Conservation (phyloP, 1,140 invertebrate genomes). For the Ips nitidus region DNA sequence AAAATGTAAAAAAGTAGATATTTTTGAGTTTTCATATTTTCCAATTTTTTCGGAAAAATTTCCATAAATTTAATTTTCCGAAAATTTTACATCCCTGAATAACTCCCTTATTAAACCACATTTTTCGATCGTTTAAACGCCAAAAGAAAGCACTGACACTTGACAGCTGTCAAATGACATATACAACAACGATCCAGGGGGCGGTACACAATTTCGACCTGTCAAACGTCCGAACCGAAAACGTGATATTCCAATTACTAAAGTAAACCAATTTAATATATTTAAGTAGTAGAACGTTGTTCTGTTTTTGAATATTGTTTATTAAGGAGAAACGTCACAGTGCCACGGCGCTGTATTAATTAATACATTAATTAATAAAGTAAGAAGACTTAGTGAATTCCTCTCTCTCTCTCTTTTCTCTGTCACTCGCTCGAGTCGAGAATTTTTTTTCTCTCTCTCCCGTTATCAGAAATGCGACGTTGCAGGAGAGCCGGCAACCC, state of each 20-base stretch:
- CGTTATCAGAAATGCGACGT: no score
- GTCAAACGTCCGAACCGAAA: neutral
- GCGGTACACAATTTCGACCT: neutral
- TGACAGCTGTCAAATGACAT: no score
- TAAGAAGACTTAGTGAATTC: constrained; percentile 39
- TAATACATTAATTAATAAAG: constrained; percentile 2
- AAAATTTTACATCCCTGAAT: no score
- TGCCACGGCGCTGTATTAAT: no score
- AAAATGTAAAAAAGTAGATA: no score
- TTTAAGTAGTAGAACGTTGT: constrained; percentile 48
- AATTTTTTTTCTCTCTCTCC: constrained; percentile 3
- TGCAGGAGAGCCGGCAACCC: no score
- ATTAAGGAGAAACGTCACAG: constrained; percentile 35
- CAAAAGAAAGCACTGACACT: no score
- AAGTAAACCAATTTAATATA: constrained; percentile 41
- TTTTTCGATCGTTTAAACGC: no score
- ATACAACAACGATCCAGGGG: neutral
- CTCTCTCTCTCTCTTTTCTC: neutral
- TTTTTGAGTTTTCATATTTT: no score
- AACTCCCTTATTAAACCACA: no score
- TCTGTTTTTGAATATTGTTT: constrained; percentile 53
- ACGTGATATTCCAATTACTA: constrained; percentile 41
- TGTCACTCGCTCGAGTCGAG: neutral
- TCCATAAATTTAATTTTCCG: no score
- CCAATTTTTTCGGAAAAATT: no score